Percentiles rank a stretch among this genome's conserved stretches.
Evolutionary conservation across 2,113 vertebrate species (phyloP).

Genomic region (Ctenodactylus gundi): DNA sequence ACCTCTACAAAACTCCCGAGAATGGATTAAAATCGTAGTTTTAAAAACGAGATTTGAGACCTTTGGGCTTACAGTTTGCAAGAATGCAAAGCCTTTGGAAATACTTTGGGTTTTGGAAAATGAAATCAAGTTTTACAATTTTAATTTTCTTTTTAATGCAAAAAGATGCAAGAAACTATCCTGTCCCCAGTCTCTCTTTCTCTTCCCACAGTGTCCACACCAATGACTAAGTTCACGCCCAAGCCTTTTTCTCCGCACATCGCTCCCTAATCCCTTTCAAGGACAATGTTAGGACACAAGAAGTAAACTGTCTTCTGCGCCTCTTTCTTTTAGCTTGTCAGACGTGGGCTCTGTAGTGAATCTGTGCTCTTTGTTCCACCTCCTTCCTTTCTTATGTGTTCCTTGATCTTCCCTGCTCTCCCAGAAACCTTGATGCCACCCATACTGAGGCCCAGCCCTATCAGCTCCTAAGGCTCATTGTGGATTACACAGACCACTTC

Average conservation of each 20-base stretch:
- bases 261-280: not conserved
- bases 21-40: slow-evolving; percentile 67
- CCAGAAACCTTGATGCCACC: accelerated
- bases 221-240: not conserved
- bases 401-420: not conserved
- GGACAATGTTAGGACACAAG: not conserved
- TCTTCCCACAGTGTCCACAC: not conserved
- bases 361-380: not conserved
- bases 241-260: not conserved
- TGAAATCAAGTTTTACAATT: slow-evolving; percentile 26
- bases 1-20: slow-evolving; percentile 59
- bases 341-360: not conserved
- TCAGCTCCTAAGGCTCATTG: not conserved
- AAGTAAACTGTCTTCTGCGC: not conserved
- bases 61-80: slow-evolving; percentile 44
- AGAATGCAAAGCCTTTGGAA: slow-evolving; percentile 61
- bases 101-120: slow-evolving; percentile 55
- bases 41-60: slow-evolving; percentile 66
- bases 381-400: not conserved
- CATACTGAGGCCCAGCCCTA: not conserved
- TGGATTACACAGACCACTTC: not conserved
- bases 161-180: not conserved
- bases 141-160: slow-evolving; percentile 6
- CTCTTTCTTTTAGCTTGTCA: not conserved
- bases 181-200: not conserved